Percentiles rank a stretch among this genome's conserved stretches.
phyloP scores from a whole-genome alignment of 2,888 invertebrate species.

The Metacarcinus magister region DNA sequence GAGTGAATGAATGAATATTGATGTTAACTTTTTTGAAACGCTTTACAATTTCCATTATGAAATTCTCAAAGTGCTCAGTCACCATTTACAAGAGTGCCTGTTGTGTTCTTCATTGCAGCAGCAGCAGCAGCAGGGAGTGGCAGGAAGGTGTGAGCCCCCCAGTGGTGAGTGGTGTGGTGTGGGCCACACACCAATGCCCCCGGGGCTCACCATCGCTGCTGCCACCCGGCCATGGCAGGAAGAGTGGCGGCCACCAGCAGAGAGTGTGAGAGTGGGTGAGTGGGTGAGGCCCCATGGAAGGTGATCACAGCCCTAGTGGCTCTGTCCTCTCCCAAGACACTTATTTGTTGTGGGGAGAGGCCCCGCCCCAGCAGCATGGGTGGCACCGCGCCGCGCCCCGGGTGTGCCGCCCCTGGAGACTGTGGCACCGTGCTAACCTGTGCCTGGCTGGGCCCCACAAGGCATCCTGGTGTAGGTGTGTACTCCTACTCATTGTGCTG shows the following conservation, averaged over 20 bases:
- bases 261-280: neutral
- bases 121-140: neutral
- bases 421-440: constrained; percentile 72
- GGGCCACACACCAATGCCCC: neutral
- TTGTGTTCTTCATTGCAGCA: neutral
- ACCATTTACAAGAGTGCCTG: no score
- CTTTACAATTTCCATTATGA: no score
- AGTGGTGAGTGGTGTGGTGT: neutral
- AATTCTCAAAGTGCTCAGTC: no score
- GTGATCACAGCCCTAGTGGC: neutral
- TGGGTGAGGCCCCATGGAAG: constrained; percentile 1
- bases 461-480: constrained; percentile 61
- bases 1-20: no score
- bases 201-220: neutral
- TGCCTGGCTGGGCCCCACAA: constrained; percentile 72
- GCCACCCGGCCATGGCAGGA: constrained; percentile 28
- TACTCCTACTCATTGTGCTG: constrained; percentile 47
- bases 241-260: constrained; percentile 37
- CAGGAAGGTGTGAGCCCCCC: neutral
- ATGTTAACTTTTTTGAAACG: no score
- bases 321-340: neutral
- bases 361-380: neutral
- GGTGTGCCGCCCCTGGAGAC: constrained; percentile 75
- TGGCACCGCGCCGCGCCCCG: neutral
- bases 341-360: neutral